These are phyloP conservation scores for Lamellibrachia satsuma DNA, from an alignment of 2,888 invertebrate species.

Conservation along the genomic window DNA sequence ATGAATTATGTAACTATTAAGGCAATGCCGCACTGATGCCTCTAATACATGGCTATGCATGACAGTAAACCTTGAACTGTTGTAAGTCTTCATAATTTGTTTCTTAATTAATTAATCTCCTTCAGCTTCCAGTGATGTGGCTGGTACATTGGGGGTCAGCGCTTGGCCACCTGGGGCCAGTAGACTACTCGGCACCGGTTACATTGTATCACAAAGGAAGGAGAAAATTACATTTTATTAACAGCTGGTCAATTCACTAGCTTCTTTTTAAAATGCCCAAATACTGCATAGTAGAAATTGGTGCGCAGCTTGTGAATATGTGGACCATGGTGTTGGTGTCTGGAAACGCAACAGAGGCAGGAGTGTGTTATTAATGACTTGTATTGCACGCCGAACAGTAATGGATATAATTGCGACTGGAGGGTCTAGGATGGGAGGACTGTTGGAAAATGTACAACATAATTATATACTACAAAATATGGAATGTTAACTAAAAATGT, in stretches of 20 bases:
- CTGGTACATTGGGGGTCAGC: neutral
- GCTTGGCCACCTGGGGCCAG: neutral
- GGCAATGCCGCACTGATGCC: neutral
- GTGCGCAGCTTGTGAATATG: neutral
- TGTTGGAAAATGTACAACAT: too few relatives aligned
- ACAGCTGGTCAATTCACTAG: neutral
- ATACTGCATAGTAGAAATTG: neutral
- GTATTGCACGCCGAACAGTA: neutral
- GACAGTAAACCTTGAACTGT: neutral
- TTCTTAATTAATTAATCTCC: conserved; percentile 12
- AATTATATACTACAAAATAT: too few relatives aligned
- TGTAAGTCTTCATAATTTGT: neutral
- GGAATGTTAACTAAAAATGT: too few relatives aligned
- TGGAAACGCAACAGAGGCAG: neutral
- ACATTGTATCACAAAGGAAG: neutral
- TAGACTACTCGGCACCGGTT: neutral
- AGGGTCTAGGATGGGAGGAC: too few relatives aligned
- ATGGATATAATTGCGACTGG: too few relatives aligned
- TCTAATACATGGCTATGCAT: neutral
- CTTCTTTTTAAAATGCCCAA: neutral
- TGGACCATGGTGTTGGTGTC: neutral
- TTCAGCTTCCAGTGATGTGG: neutral
- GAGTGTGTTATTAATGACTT: neutral
- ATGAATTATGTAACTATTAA: neutral
- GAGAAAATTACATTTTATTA: neutral